Evolutionary conservation across 2,888 invertebrate genomes (phyloP), one percentile per base, ranked within the genome.

Genomic region (Papilio demoleus): DNA sequence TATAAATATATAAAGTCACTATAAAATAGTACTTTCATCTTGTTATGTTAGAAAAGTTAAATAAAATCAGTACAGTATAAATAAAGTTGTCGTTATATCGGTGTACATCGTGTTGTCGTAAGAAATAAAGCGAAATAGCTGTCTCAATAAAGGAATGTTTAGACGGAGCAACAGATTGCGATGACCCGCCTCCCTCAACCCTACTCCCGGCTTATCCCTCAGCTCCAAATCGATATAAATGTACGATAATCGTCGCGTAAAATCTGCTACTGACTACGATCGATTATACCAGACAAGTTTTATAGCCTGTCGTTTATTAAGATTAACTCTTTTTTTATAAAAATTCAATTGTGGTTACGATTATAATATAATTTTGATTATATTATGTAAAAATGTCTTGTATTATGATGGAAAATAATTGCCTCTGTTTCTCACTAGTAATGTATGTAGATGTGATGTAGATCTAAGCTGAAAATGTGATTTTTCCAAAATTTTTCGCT

Each of bases 151-250:
- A 38, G 27, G 24, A 64, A 64, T 64, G 64, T 40, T 64, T 27
- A 64, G 53, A 56, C 22, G 53, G 24, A 64, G 64, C 64, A 64
- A 64, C 64, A 56, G 38, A 64, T 64, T 27, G 53, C 53, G 47
- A 47, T 36, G 47, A 56, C 27, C 47, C 3, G 34, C 36, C 47
- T 60, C 40, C 60, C 40, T 19, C 11, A 34, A 5, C 24, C 27
- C 19, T 34, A n/a, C 42, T 27, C n/a, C 42, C 65, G 56, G 42
- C 58, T 12, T 58, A 56, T 65, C 27, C 65, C 56, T 58, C 42
- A 42, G 27, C 27, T 42, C 59, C 42, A 59, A 65, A 65, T 65
- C 65, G 34, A 65, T 65, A 59, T 58, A 58, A 65, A 65, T 65
- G 59, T 19, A 8, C 19, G 34, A 45, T 59, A 65, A 65, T 59